Conservation (phyloP, 2,888 invertebrate species). For the Athripsodes cinereus region DNA sequence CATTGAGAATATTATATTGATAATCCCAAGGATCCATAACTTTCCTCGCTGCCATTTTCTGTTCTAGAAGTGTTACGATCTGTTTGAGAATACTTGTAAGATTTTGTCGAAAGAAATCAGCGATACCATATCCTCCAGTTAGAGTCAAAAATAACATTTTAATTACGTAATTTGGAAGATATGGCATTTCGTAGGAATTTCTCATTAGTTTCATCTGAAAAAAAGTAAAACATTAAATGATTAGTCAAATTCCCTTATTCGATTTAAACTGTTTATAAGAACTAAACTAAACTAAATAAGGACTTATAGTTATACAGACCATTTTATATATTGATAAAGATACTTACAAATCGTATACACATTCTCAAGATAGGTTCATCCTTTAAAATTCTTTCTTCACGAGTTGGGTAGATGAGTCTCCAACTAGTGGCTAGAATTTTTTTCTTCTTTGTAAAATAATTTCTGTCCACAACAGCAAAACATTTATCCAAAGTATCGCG, state of each 20-base stretch:
- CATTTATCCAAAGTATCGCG: neutral
- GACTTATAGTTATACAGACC: no score
- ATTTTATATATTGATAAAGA: neutral
- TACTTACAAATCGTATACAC: neutral
- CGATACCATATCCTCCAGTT: neutral
- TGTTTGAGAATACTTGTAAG: neutral
- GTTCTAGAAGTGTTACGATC: neutral
- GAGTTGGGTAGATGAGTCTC: neutral
- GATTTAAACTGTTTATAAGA: no score
- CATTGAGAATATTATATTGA: neutral
- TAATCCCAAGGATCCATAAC: neutral
- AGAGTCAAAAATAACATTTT: neutral
- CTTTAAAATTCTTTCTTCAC: neutral
- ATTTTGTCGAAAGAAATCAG: neutral
- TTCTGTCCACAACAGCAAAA: slow-evolving; percentile 1
- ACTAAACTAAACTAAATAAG: no score
- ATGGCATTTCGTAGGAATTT: neutral
- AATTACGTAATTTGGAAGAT: neutral
- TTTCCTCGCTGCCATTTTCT: neutral
- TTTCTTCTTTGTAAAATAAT: neutral
- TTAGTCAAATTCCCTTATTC: neutral
- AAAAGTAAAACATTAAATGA: neutral
- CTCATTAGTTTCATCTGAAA: slow-evolving; percentile 2
- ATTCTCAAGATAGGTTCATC: neutral
- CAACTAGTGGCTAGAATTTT: neutral